Base-by-base conservation (phyloP, 2,113 vertebrate genomes). In the Triplophysa tibetana region DNA sequence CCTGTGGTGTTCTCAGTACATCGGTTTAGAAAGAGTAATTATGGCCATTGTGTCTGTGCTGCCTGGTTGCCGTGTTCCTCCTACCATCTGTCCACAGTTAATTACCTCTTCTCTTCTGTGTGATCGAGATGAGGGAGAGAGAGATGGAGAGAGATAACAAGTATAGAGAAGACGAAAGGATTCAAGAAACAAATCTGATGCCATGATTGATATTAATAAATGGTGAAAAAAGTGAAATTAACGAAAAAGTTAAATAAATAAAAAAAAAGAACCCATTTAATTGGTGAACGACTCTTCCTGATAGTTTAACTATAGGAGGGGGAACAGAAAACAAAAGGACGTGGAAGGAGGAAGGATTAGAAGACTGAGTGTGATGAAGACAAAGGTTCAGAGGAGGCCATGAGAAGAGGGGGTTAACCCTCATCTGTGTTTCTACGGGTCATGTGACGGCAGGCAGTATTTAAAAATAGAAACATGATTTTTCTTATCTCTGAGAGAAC, bases 61-160 rank as follows among this genome's bases (percentile, higher is more conserved):
- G 78, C 56, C 24, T 63, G 68, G 67, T 24, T 62, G 70, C 84
- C 77, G 73, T 62, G 60, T 82, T 85, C 79, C 56, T 70, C 56
- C 72, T 83, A 86, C 89, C 88, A 89, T 90, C 88, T 90, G 88
- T 82, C 85, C 83, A 58, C 61, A 8, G 41, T 85, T 91, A 90
- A 91, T 90, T 90, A 89, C 85, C 85, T 81, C 85, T 85, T 66
- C 78, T 85, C 82, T 87, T 79, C 78, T 79, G 56, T 63, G 75
- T 68, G 74, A 80, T 54, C 58, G 62, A 69, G 43, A 76, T 3
- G 62, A 69, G 68, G 68, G 72, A 50, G 23, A 79, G 43, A 67
- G 52, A 24, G 70, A 2, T 8, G 24, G 24, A 76, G 72, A 50
- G 24, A 75, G 50, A 19, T 29, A 52, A 50, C 17, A 48, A 64